A percentile compares a stretch with the other conserved stretches of the same genome.
phyloP scores from a whole-genome alignment of 2,797 vertebrate genomes.

The Ctenochaetus hawaiiensis region DNA sequence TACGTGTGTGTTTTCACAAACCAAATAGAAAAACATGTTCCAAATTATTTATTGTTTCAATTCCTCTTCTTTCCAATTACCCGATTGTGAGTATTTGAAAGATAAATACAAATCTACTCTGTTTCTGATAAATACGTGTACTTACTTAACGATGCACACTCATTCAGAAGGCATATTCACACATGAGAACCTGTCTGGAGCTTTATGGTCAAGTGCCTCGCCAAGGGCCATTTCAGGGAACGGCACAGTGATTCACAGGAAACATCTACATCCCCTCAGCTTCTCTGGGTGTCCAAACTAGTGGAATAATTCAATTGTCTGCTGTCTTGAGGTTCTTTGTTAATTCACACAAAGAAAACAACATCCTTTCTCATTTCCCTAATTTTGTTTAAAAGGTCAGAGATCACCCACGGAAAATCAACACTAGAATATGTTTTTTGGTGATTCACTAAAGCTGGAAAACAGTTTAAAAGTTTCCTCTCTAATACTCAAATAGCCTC shows the following conservation, averaged over 20 bases:
- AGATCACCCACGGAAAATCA: constrained; percentile 9
- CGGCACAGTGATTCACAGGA: constrained; percentile 5
- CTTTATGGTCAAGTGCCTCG: background rate
- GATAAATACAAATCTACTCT: background rate
- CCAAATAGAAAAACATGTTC: background rate
- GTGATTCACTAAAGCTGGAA: background rate
- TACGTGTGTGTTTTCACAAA: background rate
- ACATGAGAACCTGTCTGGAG: constrained; percentile 1
- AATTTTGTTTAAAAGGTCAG: background rate
- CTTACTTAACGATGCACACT: background rate
- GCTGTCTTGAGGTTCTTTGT: background rate
- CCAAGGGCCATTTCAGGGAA: constrained; percentile 1
- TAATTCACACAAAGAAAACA: background rate
- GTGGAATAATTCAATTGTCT: constrained; percentile 12
- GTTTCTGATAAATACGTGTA: background rate
- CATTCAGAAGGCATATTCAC: background rate
- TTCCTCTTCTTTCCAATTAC: background rate
- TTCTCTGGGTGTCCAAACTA: constrained; percentile 1
- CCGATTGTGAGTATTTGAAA: background rate
- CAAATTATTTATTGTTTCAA: too few relatives aligned
- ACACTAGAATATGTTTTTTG: background rate
- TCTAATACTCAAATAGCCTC: background rate
- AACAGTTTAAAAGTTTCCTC: background rate
- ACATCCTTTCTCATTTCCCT: background rate
- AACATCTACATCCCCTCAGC: background rate